Evolutionary conservation across 2,113 vertebrate species (phyloP).

Genomic region (Centropus bengalensis): DNA sequence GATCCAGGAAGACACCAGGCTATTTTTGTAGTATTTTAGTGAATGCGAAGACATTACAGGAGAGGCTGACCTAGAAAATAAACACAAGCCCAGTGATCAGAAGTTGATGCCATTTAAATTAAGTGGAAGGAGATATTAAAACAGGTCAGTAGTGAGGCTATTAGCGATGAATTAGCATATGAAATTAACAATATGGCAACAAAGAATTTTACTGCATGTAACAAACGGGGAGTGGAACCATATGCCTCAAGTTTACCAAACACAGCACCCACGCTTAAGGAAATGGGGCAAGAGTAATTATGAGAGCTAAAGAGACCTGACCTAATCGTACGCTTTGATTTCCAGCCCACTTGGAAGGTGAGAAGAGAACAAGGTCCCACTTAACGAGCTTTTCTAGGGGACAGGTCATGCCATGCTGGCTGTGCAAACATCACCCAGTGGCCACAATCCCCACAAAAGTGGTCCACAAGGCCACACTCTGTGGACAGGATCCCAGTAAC

Average conservation of each 20-base stretch:
- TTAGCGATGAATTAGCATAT: slow-evolving; percentile 2
- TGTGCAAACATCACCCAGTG: neutral
- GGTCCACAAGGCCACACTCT: neutral
- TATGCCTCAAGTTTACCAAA: slow-evolving; percentile 56
- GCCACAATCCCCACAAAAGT: neutral
- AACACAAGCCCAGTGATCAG: neutral
- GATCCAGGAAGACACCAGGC: slow-evolving; percentile 60
- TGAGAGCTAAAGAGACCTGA: neutral
- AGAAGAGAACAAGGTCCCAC: neutral
- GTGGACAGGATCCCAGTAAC: neutral
- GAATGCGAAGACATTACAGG: slow-evolving; percentile 6
- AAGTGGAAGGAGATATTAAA: slow-evolving; percentile 30
- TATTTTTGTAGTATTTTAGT: slow-evolving; percentile 58
- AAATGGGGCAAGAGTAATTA: neutral
- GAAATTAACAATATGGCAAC: slow-evolving; percentile 1
- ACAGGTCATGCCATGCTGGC: neutral
- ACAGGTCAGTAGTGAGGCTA: slow-evolving; percentile 30
- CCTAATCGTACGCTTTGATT: neutral
- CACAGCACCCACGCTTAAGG: slow-evolving; percentile 30
- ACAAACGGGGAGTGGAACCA: slow-evolving; percentile 23
- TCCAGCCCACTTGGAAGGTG: neutral
- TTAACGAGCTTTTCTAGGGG: neutral
- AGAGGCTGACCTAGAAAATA: slow-evolving; percentile 65
- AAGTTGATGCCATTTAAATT: slow-evolving; percentile 8
- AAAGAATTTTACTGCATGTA: neutral